Evolutionary conservation across 2,113 vertebrate genomes (phyloP).

Genomic region (Pseudorasbora parva): DNA sequence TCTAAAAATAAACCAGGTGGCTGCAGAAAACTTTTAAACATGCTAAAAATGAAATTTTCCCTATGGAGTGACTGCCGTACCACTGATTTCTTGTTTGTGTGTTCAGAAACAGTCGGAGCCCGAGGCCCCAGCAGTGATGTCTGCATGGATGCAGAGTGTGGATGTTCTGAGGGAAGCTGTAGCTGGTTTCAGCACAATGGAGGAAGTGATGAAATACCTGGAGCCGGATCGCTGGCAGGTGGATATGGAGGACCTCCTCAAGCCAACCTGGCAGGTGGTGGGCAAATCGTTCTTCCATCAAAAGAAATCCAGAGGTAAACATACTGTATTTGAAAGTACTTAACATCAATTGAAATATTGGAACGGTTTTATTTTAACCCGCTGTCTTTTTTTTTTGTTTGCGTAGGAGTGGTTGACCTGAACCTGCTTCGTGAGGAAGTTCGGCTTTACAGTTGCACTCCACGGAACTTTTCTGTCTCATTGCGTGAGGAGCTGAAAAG

Average conservation of each 20-base stretch:
- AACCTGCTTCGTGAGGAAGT: slow-evolving; percentile 94
- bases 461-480: slow-evolving; percentile 93
- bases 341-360: not conserved
- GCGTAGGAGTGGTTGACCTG: slow-evolving; percentile 87
- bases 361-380: slow-evolving; percentile 72
- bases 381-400: slow-evolving; percentile 74
- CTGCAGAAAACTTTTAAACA: not conserved
- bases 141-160: slow-evolving; percentile 79
- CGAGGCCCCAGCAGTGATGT: slow-evolving; percentile 71
- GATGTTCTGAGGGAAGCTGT: slow-evolving; percentile 86
- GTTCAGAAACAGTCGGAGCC: slow-evolving; percentile 74
- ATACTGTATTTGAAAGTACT: not conserved
- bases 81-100: slow-evolving; percentile 52
- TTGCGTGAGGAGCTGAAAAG: slow-evolving; percentile 92
- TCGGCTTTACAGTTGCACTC: slow-evolving; percentile 92
- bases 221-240: slow-evolving; percentile 95
- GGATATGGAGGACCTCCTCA: slow-evolving; percentile 94
- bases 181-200: slow-evolving; percentile 85
- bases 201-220: slow-evolving; percentile 96
- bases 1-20: not conserved
- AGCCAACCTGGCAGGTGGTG: slow-evolving; percentile 89
- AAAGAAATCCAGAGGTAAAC: slow-evolving; percentile 91
- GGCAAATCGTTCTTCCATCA: slow-evolving; percentile 93
- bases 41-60: not conserved
- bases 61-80: not conserved